Evolutionary conservation across 2,797 vertebrate species (phyloP).

Genomic region (Iguana delicatissima): DNA sequence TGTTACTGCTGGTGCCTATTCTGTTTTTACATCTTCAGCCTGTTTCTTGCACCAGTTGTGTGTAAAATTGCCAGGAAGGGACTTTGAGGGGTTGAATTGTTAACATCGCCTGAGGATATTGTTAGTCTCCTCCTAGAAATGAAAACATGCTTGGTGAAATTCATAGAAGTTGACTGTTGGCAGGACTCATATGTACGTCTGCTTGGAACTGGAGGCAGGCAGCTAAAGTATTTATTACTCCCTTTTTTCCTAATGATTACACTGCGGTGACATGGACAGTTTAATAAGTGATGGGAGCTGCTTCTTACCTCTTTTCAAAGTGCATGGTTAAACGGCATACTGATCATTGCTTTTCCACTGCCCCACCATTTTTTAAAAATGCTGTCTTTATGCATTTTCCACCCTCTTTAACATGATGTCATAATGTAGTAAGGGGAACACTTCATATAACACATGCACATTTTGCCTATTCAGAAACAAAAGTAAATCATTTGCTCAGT

Average conservation of each 20-base stretch:
- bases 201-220: not conserved
- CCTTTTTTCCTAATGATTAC: not conserved
- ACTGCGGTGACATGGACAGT: not conserved
- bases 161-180: not conserved
- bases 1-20: not conserved
- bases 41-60: not conserved
- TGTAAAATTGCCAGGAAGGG: not conserved
- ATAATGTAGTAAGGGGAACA: not conserved
- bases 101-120: not conserved
- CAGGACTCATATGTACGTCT: not conserved
- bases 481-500: not conserved
- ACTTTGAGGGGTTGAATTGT: not conserved
- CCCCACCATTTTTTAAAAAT: not conserved
- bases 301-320: not conserved
- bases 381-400: too few relatives aligned
- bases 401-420: not conserved
- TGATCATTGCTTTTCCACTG: too few relatives aligned
- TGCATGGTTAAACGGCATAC: too few relatives aligned
- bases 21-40: not conserved
- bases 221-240: not conserved
- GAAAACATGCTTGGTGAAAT: not conserved
- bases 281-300: not conserved
- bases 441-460: not conserved
- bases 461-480: not conserved
- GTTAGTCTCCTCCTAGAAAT: not conserved